Evolutionary conservation across 2,113 vertebrate species (phyloP), one percentile per base, ranked within the genome.

Genomic region (Semnornis frantzii): DNA sequence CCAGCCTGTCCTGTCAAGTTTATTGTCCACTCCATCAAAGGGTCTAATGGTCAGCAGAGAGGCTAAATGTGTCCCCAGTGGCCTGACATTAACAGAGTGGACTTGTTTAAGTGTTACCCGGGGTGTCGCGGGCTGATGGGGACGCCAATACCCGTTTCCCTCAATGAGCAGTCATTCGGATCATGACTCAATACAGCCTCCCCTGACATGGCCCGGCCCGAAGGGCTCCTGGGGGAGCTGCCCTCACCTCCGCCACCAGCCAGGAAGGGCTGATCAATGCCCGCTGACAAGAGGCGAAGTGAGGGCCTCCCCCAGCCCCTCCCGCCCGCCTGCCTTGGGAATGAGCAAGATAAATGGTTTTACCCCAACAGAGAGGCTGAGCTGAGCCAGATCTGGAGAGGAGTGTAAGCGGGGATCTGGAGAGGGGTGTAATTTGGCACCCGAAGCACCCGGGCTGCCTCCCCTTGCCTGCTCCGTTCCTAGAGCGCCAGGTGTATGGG

Each of bases 11-110:
- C 96, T 20, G 81, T 96, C 96, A 42, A 76, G 95, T 97, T 97
- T 95, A 97, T 98, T 59, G 97, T 97, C 97, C 97, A 96, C 97
- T 98, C 98, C 97, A 98, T 98, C 98, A 98, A 97, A 96, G 95
- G 97, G 90, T 85, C 97, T 98, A 96, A 97, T 96, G 98, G 98
- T 97, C 98, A 97, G 97, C 96, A 65, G 97, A 98, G 96, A 96
- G 97, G 96, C 97, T 76, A 69, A 95, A 96, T 69, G 93, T 39
- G 96, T 98, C 98, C 98, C 98, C 72, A 3, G 97, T 95, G 97
- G 86, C 96, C 97, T 97, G 98, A 97, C 98, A 97, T 98, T 97
- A 97, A 97, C 94, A 88, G 97, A 97, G 97, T 57, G 95, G 97
- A 96, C 97, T 98, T 98, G 97, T 98, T 98, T 97, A 98, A 98